phyloP scores from a whole-genome alignment of 2,888 invertebrate species.

The Drosophila nigricruria region DNA sequence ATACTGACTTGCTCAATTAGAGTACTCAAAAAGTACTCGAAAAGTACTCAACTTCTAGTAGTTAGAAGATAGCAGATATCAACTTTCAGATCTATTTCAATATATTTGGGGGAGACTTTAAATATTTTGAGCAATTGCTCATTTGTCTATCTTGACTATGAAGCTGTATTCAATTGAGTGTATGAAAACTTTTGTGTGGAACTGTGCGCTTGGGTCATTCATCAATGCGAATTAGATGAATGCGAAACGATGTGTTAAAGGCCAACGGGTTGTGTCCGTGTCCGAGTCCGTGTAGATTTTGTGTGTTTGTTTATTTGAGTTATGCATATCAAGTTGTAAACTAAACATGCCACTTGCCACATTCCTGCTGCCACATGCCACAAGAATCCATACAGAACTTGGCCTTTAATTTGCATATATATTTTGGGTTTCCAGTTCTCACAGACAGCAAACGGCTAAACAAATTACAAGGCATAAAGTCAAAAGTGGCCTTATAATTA shows the following conservation, averaged over 20 bases:
- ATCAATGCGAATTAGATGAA: conserved; percentile 50
- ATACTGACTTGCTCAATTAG: background rate
- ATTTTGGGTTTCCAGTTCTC: background rate
- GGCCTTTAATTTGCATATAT: conserved; percentile 62
- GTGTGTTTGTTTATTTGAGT: conserved; percentile 47
- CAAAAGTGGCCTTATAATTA: conserved; percentile 65
- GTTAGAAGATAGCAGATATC: background rate
- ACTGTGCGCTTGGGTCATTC: conserved; percentile 41
- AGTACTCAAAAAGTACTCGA: conserved; percentile 6
- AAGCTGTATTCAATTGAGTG: background rate
- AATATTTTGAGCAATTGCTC: no score
- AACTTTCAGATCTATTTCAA: background rate
- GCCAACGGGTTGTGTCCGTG: conserved; percentile 10
- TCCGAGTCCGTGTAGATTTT: conserved; percentile 12
- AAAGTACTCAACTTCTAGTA: background rate
- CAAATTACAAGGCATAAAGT: conserved; percentile 63
- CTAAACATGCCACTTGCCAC: conserved; percentile 56
- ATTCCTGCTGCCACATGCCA: conserved; percentile 23
- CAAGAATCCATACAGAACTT: conserved; percentile 15
- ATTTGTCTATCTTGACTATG: no score
- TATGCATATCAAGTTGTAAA: conserved; percentile 58
- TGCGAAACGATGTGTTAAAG: conserved; percentile 30
- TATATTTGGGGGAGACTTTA: no score
- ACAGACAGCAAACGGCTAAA: conserved; percentile 23
- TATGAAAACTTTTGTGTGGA: conserved; percentile 16